Evolutionary conservation across 2,797 vertebrate genomes (phyloP), one percentile per base, ranked within the genome.

Genomic region (Potorous gilbertii): DNA sequence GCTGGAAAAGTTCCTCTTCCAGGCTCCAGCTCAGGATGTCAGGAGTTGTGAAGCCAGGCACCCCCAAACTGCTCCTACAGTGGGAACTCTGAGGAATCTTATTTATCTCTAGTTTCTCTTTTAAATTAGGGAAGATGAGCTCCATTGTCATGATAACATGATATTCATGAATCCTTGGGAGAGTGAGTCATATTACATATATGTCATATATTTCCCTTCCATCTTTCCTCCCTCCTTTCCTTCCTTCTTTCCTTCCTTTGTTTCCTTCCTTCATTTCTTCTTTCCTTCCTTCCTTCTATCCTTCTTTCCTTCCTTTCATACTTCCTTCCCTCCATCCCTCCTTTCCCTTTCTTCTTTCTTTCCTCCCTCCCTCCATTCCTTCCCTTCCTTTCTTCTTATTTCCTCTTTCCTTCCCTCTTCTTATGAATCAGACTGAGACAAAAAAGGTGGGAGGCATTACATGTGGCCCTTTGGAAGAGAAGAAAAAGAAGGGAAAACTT

Each of bases 291-390:
- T 24, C 16, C 34, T 34, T 18, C 12, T 11, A 14, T 8, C 16
- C 11, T 24, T 14, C 28, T 31, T 59, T 29, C 56, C 27, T 57
- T 28, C 5, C 1, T 5, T 34, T 0, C 31, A 3, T 66, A 13
- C 14, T 31, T 18, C 4, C 14, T 18, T 18, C 4, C 62, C 1
- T 0, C 1, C 13, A 5, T 1, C 2, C 3, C 16, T 1, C 31
- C 4, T 5, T n/a, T 5, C 31, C 13, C 59, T 2, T 13, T 4
- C 9, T 4, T 3, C 12, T 2, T 31, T 1, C 40, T 12, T 8
- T 5, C 40, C 21, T 16, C 4, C 87, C 16, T 3, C 4, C 40
- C 10, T 4, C 1, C 2, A 18, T 2, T 16, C 81, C 5, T 14
- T 13, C 5, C 5, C 2, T 3, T 16, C 40, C 5, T 21, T 18